These are phyloP conservation scores for Ciona savignyi DNA, from an alignment of 23 tunicate species.

Conservation along the genomic window DNA sequence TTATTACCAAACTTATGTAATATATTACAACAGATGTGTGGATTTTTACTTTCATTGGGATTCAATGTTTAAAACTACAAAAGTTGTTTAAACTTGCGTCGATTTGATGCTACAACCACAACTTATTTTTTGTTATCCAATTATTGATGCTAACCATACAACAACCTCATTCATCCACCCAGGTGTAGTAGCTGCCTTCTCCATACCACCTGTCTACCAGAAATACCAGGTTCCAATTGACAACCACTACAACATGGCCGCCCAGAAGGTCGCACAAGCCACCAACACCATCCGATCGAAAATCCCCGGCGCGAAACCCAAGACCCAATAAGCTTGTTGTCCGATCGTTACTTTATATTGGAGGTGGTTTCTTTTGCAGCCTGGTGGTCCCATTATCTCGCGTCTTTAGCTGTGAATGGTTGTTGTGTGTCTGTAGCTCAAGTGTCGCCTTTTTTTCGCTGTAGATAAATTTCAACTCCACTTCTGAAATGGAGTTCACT, in stretches of 20 bases:
- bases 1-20: too few relatives aligned
- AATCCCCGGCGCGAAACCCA: slow-evolving; percentile 75
- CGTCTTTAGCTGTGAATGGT: not conserved
- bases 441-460: not conserved
- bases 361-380: not conserved
- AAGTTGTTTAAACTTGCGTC: too few relatives aligned
- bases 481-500: too few relatives aligned
- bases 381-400: not conserved
- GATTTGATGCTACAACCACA: too few relatives aligned
- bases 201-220: slow-evolving; percentile 71
- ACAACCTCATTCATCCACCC: too few relatives aligned
- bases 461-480: too few relatives aligned
- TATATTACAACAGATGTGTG: too few relatives aligned
- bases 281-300: slow-evolving; percentile 23
- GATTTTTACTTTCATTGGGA: too few relatives aligned
- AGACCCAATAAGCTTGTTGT: slow-evolving; percentile 35
- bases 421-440: not conserved
- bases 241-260: slow-evolving; percentile 30
- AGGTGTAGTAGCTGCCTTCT: slow-evolving; percentile 63
- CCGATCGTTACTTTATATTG: not conserved
- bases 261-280: slow-evolving; percentile 15
- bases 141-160: too few relatives aligned
- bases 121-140: too few relatives aligned
- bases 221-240: slow-evolving; percentile 83
- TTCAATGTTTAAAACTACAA: too few relatives aligned